Evolutionary conservation across 2,113 vertebrate species (phyloP).

Genomic region (Narcine bancroftii): DNA sequence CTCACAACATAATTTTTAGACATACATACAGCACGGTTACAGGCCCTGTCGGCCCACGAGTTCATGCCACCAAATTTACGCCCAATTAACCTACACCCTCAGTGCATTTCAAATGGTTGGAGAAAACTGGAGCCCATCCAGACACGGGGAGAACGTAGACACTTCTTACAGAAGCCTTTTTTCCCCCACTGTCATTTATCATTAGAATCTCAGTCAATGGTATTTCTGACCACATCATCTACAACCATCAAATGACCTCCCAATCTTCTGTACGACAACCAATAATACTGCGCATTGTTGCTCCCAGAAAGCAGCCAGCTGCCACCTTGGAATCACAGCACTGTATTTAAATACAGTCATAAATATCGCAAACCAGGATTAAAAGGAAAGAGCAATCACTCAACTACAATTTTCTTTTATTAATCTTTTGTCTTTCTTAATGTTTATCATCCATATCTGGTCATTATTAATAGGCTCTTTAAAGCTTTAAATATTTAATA

Average conservation of each 20-base stretch:
- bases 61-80: no score
- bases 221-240: neutral
- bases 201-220: neutral
- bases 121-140: no score
- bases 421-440: no score
- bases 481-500: neutral
- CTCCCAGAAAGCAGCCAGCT: neutral
- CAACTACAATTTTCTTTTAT: neutral
- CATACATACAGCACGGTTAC: no score
- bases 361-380: neutral
- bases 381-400: neutral
- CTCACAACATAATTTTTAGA: neutral
- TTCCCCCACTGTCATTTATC: neutral
- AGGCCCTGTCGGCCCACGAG: no score
- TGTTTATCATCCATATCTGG: neutral
- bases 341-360: neutral
- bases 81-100: no score
- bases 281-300: neutral
- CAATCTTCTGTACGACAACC: neutral
- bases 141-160: no score
- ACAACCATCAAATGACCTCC: neutral
- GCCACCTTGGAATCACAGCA: neutral
- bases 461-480: neutral
- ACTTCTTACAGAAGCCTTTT: neutral
- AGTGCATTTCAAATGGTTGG: no score